Base-by-base conservation (phyloP, 92 coral and sea anemone genomes). In the Phenganax stokvisi region DNA sequence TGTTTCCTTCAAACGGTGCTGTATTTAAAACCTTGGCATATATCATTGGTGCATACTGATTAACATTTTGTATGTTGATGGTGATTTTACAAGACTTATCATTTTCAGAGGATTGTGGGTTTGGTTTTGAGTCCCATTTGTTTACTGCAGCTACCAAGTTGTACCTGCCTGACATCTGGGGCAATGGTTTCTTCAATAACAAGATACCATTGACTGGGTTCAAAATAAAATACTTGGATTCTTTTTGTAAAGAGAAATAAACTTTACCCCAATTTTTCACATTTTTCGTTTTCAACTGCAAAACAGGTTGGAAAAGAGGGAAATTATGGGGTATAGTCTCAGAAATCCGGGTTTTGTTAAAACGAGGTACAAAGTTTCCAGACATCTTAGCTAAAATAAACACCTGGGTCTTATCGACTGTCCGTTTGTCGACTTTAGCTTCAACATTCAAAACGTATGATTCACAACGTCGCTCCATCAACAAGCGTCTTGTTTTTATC, bases 191-290 rank as follows among this genome's bases (percentile, higher is more conserved):
- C 11, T 97, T 86, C 75, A 86, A 89, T 1, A 93, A 88, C 51
- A 94, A 88, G 20, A 92, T 90, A 20, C 98, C 98, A 72, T 90
- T 86, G 37, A 67, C 81, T 0, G 98, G 98, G 74, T 94, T 85
- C 9, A 94, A 88, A 12, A 90, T 92, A 82, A 94, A 94, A 29
- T 85, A 81, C 15, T 89, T 77, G 9, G 97, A 86, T 82, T 84
- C 87, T 51, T 12, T 73, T 55, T 67, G 81, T 77, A 94, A 89
- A 7, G 90, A 90, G 83, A 81, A 94, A 90, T 94, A 92, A 59
- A 94, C 89, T 87, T 87, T 85, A 61, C 98, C 98, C 78, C 87
- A 89, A 13, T 86, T 85, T 17, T 92, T 91, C 12, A 81, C 79
- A 85, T 93, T 93, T 25, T 91, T 91, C 28, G 97, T 93, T 68